Percentiles rank a stretch among this genome's conserved stretches.
phyloP scores from a whole-genome alignment of 2,113 vertebrate species.

The Cheirogaleus medius region DNA sequence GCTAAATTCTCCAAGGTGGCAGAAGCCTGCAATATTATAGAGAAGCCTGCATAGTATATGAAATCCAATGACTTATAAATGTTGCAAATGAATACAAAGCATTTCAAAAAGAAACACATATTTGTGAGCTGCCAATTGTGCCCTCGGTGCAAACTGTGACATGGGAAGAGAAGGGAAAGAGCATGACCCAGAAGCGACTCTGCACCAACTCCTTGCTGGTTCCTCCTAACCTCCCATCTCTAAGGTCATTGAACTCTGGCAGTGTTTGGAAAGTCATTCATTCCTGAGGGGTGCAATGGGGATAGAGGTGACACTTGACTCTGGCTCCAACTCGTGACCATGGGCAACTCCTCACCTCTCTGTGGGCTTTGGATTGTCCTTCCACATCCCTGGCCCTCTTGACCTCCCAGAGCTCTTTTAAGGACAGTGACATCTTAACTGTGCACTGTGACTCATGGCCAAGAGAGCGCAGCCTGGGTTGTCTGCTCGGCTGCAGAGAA shows the following conservation, averaged over 20 bases:
- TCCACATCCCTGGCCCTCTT: background rate
- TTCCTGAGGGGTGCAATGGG: background rate
- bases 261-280: background rate
- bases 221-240: background rate
- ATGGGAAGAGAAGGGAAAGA: background rate
- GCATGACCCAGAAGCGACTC: background rate
- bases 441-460: background rate
- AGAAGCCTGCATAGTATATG: background rate
- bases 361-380: background rate
- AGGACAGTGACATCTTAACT: background rate
- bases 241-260: background rate
- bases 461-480: background rate
- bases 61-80: background rate
- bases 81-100: background rate
- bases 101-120: background rate
- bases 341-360: background rate
- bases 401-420: background rate
- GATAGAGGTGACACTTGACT: background rate
- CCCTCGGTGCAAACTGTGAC: background rate
- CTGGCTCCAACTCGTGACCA: background rate
- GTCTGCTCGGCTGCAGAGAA: background rate
- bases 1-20: background rate
- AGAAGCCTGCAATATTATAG: background rate
- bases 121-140: background rate
- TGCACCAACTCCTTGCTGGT: background rate